Evolutionary conservation across 2,113 vertebrate genomes (phyloP).

Genomic region (Lagenorhynchus albirostris): DNA sequence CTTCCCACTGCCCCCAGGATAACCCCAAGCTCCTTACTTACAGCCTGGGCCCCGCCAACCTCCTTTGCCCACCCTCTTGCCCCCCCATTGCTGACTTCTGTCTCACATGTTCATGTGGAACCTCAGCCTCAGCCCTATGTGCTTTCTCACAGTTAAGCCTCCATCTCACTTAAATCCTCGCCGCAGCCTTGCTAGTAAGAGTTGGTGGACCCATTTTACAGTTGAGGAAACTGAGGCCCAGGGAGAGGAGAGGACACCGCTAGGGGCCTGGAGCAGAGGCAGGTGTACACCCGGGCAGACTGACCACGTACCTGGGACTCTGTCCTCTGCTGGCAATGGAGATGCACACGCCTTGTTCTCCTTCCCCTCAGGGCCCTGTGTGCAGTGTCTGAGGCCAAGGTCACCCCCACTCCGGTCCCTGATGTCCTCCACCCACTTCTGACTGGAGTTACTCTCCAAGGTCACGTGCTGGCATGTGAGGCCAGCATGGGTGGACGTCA

Average conservation of each 20-base stretch:
- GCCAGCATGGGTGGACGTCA: background rate
- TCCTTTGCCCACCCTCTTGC: background rate
- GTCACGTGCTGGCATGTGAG: rapidly evolving
- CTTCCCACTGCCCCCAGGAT: background rate
- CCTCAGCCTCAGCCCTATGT: background rate
- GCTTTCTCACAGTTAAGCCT: background rate
- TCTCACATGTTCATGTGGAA: background rate
- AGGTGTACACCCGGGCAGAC: background rate
- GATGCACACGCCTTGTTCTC: background rate
- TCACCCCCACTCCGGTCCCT: background rate
- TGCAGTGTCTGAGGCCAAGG: rapidly evolving
- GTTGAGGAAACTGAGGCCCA: background rate
- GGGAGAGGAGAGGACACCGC: background rate
- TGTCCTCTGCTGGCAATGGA: rapidly evolving
- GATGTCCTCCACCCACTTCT: background rate
- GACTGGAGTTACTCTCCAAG: background rate
- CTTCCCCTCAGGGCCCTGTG: background rate
- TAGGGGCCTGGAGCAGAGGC: background rate
- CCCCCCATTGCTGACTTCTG: background rate
- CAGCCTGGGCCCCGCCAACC: background rate
- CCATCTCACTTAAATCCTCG: background rate
- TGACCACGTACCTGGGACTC: background rate
- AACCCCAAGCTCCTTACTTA: background rate
- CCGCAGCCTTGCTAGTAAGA: background rate
- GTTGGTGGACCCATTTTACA: background rate